Conservation (phyloP, 2,888 invertebrate genomes). For the Dasysyrphus albostriatus region DNA sequence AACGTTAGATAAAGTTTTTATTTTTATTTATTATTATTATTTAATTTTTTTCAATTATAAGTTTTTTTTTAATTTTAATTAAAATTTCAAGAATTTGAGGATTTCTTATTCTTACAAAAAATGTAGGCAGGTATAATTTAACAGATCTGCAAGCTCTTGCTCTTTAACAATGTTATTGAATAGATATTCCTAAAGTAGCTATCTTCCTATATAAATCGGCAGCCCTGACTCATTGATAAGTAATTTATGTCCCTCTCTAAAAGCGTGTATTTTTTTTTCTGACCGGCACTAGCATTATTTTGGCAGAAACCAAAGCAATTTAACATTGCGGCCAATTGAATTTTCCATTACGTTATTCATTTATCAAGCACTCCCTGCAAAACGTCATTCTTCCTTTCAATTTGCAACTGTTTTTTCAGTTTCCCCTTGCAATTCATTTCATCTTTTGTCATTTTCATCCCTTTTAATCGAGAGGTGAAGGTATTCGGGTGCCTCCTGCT, state of each 20-base stretch:
- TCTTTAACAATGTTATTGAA: too few species aligned
- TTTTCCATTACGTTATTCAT: slow-evolving; percentile 63
- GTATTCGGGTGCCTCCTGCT: background rate
- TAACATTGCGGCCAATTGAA: slow-evolving; percentile 69
- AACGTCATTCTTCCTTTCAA: slow-evolving; percentile 19
- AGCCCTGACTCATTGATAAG: too few species aligned
- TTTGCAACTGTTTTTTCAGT: slow-evolving; percentile 27
- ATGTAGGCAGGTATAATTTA: too few species aligned
- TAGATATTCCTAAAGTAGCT: too few species aligned
- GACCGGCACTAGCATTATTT: background rate
- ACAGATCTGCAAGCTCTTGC: too few species aligned
- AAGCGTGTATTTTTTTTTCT: slow-evolving; percentile 32
- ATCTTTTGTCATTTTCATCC: slow-evolving; percentile 22
- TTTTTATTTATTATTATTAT: too few species aligned
- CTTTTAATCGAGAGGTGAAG: slow-evolving; percentile 6
- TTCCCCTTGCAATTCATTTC: slow-evolving; percentile 11
- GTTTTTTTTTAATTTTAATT: too few species aligned
- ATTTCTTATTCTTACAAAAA: too few species aligned
- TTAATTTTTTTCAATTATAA: too few species aligned
- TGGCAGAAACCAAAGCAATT: slow-evolving; percentile 45
- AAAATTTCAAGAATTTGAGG: too few species aligned
- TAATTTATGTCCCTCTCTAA: background rate
- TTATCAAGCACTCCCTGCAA: slow-evolving; percentile 52
- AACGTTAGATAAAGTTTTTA: too few species aligned
- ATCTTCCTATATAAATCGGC: too few species aligned